A percentile compares a stretch with the other conserved stretches of the same genome.
Evolutionary conservation across 1,140 invertebrate species (phyloP).

Genomic region (Lordiphosa collinella): DNA sequence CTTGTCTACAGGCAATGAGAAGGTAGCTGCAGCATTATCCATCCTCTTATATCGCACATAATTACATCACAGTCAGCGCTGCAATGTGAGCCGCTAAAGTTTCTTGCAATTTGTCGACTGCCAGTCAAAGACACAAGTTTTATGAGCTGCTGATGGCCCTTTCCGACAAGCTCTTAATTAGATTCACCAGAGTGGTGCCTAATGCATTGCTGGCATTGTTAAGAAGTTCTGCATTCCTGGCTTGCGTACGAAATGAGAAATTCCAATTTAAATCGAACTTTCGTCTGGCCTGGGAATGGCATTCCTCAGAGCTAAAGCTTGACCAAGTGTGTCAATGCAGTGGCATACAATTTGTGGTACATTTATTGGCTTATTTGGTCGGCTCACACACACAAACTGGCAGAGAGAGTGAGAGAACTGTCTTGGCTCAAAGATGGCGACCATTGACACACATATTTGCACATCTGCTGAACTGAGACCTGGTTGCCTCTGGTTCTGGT

Average conservation of each 20-base stretch:
- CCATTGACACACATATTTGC: slow-evolving; percentile 71
- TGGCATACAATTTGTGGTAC: slow-evolving; percentile 75
- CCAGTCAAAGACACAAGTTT: slow-evolving; percentile 58
- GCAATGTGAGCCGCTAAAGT: slow-evolving; percentile 38
- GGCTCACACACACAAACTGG: slow-evolving; percentile 22
- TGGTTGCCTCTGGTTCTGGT: slow-evolving; percentile 24
- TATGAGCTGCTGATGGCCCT: slow-evolving; percentile 42
- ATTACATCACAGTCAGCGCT: slow-evolving; percentile 52
- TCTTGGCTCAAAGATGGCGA: slow-evolving; percentile 37
- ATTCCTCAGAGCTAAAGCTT: slow-evolving; percentile 40
- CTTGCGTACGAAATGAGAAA: slow-evolving; percentile 31
- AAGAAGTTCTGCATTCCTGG: slow-evolving; percentile 12
- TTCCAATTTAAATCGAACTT: slow-evolving; percentile 78
- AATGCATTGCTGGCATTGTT: slow-evolving; percentile 26
- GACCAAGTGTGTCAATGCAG: slow-evolving; percentile 69
- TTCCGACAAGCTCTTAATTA: slow-evolving; percentile 60
- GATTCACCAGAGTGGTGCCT: slow-evolving; percentile 37
- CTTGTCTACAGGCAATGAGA: slow-evolving; percentile 3
- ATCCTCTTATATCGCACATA: slow-evolving; percentile 47
- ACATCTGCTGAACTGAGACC: slow-evolving; percentile 48
- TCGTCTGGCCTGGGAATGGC: slow-evolving; percentile 60
- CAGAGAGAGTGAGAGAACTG: slow-evolving; percentile 1
- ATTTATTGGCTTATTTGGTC: slow-evolving; percentile 76
- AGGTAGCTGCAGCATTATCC: slow-evolving; percentile 17
- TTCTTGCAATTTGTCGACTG: slow-evolving; percentile 48